Evolutionary conservation across 2,797 vertebrate genomes (phyloP).

Genomic region (Hapalemur alaotrensis): DNA sequence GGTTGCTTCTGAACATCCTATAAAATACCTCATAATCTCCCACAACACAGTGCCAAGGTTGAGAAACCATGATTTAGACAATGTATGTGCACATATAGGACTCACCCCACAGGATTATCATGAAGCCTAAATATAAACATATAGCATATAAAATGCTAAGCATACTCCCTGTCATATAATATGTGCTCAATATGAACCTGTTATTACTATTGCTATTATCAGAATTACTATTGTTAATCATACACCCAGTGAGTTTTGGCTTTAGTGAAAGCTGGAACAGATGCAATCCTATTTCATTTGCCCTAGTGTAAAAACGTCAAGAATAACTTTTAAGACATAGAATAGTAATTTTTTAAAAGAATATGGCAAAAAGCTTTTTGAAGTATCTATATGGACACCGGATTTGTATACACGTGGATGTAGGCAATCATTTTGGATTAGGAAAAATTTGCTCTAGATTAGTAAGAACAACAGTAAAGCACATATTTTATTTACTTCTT

Average conservation of each 20-base stretch:
- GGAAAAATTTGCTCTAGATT: constrained; percentile 25
- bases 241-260: background rate
- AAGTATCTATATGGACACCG: background rate
- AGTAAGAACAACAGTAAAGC: constrained; percentile 1
- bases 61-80: background rate
- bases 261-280: constrained; percentile 9
- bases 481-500: constrained; percentile 38
- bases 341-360: background rate
- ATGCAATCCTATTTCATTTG: constrained; percentile 18
- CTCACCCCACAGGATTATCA: background rate
- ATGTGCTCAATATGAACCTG: background rate
- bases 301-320: background rate
- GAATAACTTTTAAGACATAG: constrained; percentile 6
- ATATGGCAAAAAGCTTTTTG: background rate
- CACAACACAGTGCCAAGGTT: background rate
- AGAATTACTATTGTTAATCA: background rate
- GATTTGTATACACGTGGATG: background rate
- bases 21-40: background rate
- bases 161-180: background rate
- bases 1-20: background rate
- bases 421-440: constrained; percentile 15
- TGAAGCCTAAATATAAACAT: background rate
- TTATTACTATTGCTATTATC: background rate
- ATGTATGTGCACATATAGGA: background rate
- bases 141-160: background rate